These are phyloP conservation scores for Tipula vernalis DNA, from an alignment of 2,888 invertebrate genomes.

Conservation along the genomic window DNA sequence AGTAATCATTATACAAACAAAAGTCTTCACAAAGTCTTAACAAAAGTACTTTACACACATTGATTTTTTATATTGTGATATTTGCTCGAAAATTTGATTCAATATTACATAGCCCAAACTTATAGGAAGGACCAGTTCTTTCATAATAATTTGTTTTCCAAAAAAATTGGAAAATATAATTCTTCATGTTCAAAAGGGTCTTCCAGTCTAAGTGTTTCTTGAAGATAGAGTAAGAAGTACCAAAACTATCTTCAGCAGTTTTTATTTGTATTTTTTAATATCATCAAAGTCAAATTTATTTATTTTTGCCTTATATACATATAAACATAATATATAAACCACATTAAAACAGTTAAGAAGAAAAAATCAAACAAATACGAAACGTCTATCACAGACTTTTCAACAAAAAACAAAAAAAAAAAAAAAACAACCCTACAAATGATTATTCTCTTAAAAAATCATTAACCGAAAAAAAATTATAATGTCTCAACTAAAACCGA, in stretches of 20 bases:
- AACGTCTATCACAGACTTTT: background rate
- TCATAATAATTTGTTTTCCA: no score
- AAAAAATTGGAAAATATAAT: no score
- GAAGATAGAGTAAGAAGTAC: background rate
- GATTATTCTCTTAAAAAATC: slow-evolving; percentile 4
- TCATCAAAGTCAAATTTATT: background rate
- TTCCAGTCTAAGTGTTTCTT: background rate
- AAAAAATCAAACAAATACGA: background rate
- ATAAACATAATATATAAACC: background rate
- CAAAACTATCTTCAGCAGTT: background rate
- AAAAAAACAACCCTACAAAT: background rate
- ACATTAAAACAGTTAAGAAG: background rate
- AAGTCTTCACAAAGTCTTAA: no score
- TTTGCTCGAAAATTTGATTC: no score
- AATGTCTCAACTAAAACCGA: background rate
- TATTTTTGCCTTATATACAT: background rate
- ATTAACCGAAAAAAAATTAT: background rate
- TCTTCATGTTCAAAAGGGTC: no score
- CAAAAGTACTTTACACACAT: no score
- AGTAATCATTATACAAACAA: no score
- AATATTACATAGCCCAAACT: no score
- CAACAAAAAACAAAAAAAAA: no score
- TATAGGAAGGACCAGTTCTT: no score
- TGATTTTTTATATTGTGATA: no score
- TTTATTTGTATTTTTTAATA: background rate